phyloP scores from a whole-genome alignment of 2,888 invertebrate genomes.

The Calliphora vomitoria region DNA sequence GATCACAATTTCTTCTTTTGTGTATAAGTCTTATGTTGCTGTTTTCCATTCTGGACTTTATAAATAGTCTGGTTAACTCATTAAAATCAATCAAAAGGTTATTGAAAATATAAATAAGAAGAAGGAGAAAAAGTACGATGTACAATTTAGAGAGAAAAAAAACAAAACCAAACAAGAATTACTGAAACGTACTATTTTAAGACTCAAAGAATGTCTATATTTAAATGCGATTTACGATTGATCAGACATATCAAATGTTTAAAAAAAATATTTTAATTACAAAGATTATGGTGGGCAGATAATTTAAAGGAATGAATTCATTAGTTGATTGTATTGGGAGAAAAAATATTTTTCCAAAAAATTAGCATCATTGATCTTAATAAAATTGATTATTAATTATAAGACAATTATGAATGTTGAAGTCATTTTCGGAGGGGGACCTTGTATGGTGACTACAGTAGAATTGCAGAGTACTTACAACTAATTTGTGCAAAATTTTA shows the following conservation, averaged over 20 bases:
- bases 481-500: too few species aligned
- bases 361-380: too few species aligned
- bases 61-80: slow-evolving; percentile 54
- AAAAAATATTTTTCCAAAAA: not conserved
- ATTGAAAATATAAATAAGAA: slow-evolving; percentile 14
- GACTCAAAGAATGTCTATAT: slow-evolving; percentile 43
- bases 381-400: too few species aligned
- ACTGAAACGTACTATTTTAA: slow-evolving; percentile 33
- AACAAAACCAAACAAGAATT: slow-evolving; percentile 33
- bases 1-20: slow-evolving; percentile 40
- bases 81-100: slow-evolving; percentile 59
- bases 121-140: not conserved
- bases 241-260: slow-evolving; percentile 79
- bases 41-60: slow-evolving; percentile 7
- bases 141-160: not conserved
- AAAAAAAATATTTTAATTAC: slow-evolving; percentile 73
- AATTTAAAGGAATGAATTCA: slow-evolving; percentile 15
- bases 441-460: too few species aligned
- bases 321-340: not conserved
- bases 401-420: too few species aligned
- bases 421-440: too few species aligned
- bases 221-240: slow-evolving; percentile 75
- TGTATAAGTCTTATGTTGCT: not conserved
- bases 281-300: slow-evolving; percentile 74
- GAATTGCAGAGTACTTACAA: too few species aligned